Percentiles rank a stretch among this genome's conserved stretches.
phyloP scores from a whole-genome alignment of 2,888 invertebrate genomes.

The Sinotaia quadrata region DNA sequence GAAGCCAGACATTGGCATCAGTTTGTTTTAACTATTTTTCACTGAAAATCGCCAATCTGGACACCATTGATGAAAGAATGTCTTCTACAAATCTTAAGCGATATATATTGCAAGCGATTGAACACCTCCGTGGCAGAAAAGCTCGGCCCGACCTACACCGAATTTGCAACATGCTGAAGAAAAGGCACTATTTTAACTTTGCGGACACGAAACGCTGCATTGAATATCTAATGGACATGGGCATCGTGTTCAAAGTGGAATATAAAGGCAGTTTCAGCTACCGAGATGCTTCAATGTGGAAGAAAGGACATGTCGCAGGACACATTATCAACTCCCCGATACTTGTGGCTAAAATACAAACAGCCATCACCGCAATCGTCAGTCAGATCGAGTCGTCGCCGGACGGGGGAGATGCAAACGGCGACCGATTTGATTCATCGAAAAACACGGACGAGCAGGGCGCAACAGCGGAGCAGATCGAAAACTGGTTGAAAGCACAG shows the following conservation, averaged over 20 bases:
- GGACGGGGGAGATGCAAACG: not conserved
- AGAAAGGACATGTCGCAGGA: constrained; percentile 76
- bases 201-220: constrained; percentile 77
- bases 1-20: not conserved
- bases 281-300: constrained; percentile 81
- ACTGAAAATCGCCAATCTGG: not conserved
- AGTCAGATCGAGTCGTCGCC: not conserved
- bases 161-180: constrained; percentile 85
- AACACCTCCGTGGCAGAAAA: constrained; percentile 85
- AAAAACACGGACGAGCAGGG: constrained; percentile 19
- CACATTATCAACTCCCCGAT: constrained; percentile 44
- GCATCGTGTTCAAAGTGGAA: constrained; percentile 84
- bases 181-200: constrained; percentile 81
- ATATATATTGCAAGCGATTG: constrained; percentile 86
- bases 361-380: constrained; percentile 16
- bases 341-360: constrained; percentile 13
- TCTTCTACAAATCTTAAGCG: constrained; percentile 74
- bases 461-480: constrained; percentile 46
- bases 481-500: constrained; percentile 43
- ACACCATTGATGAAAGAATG: constrained; percentile 28
- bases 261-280: constrained; percentile 90
- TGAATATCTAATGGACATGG: constrained; percentile 82
- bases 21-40: not conserved
- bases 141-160: constrained; percentile 86
- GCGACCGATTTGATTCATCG: not conserved